phyloP scores from a whole-genome alignment of 2,113 vertebrate genomes.

The Mus musculus region DNA sequence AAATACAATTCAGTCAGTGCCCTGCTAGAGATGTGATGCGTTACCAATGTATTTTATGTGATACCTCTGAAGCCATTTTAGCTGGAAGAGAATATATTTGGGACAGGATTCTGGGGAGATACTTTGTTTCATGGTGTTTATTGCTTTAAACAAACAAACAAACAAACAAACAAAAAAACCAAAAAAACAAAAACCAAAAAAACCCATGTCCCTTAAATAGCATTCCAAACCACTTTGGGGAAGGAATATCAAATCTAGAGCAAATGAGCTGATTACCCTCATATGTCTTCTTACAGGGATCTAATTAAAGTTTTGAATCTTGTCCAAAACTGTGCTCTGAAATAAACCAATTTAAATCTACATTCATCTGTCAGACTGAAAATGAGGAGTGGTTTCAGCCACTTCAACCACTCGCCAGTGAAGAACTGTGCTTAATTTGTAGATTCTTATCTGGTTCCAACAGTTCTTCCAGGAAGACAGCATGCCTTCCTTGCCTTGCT shows the following conservation, averaged over 20 bases:
- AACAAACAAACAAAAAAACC: too few species aligned
- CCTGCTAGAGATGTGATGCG: constrained; percentile 6
- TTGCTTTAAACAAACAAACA: not conserved
- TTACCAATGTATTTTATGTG: constrained; percentile 47
- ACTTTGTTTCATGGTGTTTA: constrained; percentile 50
- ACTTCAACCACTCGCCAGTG: constrained; percentile 43
- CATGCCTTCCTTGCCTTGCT: constrained; percentile 45
- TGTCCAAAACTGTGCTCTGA: constrained; percentile 72
- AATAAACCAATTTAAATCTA: constrained; percentile 78
- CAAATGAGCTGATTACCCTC: constrained; percentile 73
- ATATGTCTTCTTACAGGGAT: constrained; percentile 74
- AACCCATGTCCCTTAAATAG: constrained; percentile 62
- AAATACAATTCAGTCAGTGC: constrained; percentile 33
- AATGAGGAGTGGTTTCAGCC: constrained; percentile 72
- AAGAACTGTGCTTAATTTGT: constrained; percentile 72
- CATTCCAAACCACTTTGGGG: constrained; percentile 74
- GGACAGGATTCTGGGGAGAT: constrained; percentile 54
- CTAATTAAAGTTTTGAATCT: constrained; percentile 77
- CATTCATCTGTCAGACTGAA: constrained; percentile 75
- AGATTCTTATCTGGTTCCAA: constrained; percentile 70
- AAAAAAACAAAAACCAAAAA: too few species aligned
- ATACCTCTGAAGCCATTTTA: constrained; percentile 34
- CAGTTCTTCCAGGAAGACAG: constrained; percentile 75
- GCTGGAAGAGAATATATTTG: constrained; percentile 50
- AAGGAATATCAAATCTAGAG: constrained; percentile 71